Percentiles rank a stretch among this genome's conserved stretches.
Conservation (phyloP, 2,888 invertebrate genomes). For the Eudemis profundana region DNA sequence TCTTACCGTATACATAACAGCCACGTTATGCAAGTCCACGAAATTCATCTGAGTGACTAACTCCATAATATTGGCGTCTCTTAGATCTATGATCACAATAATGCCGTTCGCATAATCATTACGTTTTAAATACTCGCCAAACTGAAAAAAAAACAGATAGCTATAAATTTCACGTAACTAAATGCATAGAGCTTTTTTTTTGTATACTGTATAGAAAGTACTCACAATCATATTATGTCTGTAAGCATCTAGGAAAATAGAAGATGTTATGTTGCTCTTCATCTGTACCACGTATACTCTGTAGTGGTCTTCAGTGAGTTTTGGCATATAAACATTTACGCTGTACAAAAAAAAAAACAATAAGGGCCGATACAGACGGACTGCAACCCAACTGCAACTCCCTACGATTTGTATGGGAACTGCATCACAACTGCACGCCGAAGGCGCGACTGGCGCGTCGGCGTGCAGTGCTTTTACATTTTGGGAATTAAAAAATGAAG, state of each 20-base stretch:
- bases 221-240: conserved; percentile 21
- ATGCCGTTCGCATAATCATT: conserved; percentile 9
- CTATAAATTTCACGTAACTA: no score
- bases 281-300: conserved; percentile 3
- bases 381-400: no score
- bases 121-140: conserved; percentile 14
- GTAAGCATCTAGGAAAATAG: neutral
- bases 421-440: no score
- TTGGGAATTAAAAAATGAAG: no score
- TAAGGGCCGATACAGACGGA: no score
- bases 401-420: no score
- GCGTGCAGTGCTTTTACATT: no score
- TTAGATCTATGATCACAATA: neutral
- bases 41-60: neutral
- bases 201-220: neutral
- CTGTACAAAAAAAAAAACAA: neutral
- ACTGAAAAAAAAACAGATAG: conserved; percentile 13
- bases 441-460: no score
- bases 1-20: conserved; percentile 10
- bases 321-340: conserved; percentile 14
- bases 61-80: conserved; percentile 9
- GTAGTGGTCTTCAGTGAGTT: conserved; percentile 16
- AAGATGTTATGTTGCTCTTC: neutral
- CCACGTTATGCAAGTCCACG: neutral
- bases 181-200: no score